Percentiles rank a stretch among this genome's conserved stretches.
phyloP scores from a whole-genome alignment of 2,113 vertebrate species.

The Alces alces region DNA sequence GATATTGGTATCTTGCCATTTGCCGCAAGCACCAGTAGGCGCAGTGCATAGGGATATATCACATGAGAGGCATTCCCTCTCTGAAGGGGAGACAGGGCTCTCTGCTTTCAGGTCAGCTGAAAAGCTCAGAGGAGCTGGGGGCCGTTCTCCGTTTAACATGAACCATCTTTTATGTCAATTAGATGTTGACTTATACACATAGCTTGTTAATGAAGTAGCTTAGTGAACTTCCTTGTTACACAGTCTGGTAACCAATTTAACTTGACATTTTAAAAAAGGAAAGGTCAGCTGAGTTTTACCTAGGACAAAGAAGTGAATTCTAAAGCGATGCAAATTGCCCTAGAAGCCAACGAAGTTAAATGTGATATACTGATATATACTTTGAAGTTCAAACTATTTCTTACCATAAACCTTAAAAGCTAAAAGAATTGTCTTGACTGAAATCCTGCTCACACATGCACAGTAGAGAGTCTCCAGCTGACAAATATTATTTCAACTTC shows the following conservation, averaged over 20 bases:
- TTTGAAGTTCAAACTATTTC: not conserved
- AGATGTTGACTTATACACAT: not conserved
- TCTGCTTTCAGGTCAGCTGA: not conserved
- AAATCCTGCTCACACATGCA: not conserved
- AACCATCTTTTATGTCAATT: not conserved
- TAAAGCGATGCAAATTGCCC: not conserved
- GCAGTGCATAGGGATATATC: accelerated
- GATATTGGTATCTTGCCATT: not conserved
- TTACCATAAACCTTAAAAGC: not conserved
- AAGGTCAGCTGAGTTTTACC: not conserved
- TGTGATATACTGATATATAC: not conserved
- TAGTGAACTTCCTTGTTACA: not conserved
- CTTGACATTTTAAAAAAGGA: not conserved
- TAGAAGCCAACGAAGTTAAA: not conserved
- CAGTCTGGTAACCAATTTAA: not conserved
- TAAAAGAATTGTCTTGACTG: not conserved
- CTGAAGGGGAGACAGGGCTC: not conserved
- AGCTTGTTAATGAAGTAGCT: not conserved
- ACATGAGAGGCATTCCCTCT: not conserved
- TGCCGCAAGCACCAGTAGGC: not conserved
- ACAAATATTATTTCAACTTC: not conserved
- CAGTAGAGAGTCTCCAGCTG: not conserved
- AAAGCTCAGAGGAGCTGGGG: not conserved
- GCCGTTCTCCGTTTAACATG: not conserved
- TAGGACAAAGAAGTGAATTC: not conserved